A percentile compares a stretch with the other conserved stretches of the same genome.
phyloP scores from a whole-genome alignment of 2,113 vertebrate species.

The Cynoglossus semilaevis region DNA sequence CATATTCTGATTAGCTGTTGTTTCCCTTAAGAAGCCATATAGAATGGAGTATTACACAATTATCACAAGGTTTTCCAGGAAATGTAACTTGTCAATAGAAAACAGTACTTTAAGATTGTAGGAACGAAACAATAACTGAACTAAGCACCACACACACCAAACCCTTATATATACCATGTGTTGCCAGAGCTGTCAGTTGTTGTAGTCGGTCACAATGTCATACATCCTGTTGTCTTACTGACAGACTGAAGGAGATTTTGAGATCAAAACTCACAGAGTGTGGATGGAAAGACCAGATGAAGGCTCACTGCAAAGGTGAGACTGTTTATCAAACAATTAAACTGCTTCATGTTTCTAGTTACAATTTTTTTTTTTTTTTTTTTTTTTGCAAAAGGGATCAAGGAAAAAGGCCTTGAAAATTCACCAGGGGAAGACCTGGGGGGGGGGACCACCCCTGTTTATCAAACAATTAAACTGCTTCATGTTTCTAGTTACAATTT shows the following conservation, averaged over 20 bases:
- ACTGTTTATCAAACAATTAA: neutral
- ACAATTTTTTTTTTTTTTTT: neutral
- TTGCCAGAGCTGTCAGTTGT: too few species aligned
- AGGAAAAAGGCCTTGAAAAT: slow-evolving; percentile 96
- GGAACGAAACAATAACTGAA: too few species aligned
- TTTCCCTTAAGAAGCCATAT: too few species aligned
- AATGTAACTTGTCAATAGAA: too few species aligned
- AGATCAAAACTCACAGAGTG: slow-evolving; percentile 96
- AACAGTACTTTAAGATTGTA: too few species aligned
- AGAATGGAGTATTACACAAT: too few species aligned
- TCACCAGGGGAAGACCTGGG: too few species aligned
- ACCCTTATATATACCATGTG: too few species aligned
- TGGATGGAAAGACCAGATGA: slow-evolving; percentile 97
- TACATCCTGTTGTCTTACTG: neutral
- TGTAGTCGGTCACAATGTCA: neutral
- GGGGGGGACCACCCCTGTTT: too few species aligned
- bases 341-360: neutral
- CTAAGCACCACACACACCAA: too few species aligned
- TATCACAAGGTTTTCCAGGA: too few species aligned
- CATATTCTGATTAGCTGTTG: too few species aligned
- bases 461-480: neutral
- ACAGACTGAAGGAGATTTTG: slow-evolving; percentile 93
- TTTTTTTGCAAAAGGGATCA: slow-evolving; percentile 87
- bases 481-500: neutral
- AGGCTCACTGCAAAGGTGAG: slow-evolving; percentile 96